Percentiles rank a stretch among this genome's conserved stretches.
Conservation (phyloP, 2,888 invertebrate genomes). For the Apodemia zela region DNA sequence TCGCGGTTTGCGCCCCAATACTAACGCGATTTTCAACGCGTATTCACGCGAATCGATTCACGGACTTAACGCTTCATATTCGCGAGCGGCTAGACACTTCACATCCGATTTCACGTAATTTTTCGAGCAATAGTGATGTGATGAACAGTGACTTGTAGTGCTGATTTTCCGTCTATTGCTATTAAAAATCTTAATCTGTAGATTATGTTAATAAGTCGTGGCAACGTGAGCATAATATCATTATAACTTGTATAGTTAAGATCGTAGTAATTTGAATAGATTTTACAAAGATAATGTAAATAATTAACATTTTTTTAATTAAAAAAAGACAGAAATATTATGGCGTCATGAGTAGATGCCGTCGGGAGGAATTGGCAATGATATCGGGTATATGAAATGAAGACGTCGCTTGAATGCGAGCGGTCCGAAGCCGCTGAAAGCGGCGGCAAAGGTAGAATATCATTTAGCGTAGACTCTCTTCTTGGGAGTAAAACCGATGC, state of each 20-base stretch:
- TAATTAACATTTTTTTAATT: background rate
- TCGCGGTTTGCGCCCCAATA: constrained; percentile 67
- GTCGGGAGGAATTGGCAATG: constrained; percentile 47
- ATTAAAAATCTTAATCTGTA: background rate
- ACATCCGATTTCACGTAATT: constrained; percentile 11
- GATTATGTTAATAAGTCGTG: constrained; percentile 3
- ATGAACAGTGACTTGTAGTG: constrained; percentile 22
- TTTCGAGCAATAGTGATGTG: constrained; percentile 17
- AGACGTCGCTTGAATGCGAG: constrained; percentile 77
- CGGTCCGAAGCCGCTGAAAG: constrained; percentile 71
- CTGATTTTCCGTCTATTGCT: constrained; percentile 6
- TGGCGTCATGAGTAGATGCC: constrained; percentile 23
- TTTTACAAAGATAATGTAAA: constrained; percentile 5
- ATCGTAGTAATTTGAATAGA: background rate
- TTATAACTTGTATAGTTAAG: background rate
- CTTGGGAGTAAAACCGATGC: constrained; percentile 63
- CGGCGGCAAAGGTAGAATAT: constrained; percentile 83
- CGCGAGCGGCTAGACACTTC: constrained; percentile 2
- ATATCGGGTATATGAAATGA: constrained; percentile 72
- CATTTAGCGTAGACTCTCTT: constrained; percentile 86
- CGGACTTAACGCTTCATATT: constrained; percentile 21
- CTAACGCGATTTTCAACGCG: constrained; percentile 74
- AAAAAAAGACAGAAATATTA: background rate
- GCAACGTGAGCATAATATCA: background rate
- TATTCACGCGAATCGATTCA: constrained; percentile 66